phyloP scores from a whole-genome alignment of 2,888 invertebrate genomes.

The Camponotus fellah region DNA sequence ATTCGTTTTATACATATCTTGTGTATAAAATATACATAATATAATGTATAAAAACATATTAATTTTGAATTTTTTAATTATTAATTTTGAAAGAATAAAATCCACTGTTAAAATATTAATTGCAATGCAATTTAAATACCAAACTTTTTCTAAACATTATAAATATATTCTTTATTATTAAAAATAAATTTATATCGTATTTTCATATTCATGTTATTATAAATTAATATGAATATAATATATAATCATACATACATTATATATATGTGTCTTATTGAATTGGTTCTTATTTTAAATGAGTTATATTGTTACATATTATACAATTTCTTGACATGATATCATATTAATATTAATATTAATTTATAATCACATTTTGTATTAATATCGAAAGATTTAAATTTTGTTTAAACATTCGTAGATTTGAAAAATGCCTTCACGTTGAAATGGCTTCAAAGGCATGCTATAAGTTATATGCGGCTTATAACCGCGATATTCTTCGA shows the following conservation, averaged over 20 bases:
- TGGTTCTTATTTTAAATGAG: background rate
- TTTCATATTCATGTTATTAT: background rate
- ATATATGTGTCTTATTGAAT: background rate
- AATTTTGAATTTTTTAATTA: too few species aligned
- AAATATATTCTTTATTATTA: background rate
- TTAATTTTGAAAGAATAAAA: background rate
- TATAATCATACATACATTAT: background rate
- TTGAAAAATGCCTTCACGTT: conserved; percentile 20
- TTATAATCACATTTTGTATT: background rate
- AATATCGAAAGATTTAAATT: conserved; percentile 5
- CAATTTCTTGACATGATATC: background rate
- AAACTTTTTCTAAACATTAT: background rate
- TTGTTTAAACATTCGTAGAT: background rate
- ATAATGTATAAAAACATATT: background rate
- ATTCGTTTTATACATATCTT: background rate
- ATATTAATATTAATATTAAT: background rate
- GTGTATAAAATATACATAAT: background rate
- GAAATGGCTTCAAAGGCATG: conserved; percentile 24
- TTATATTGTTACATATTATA: background rate
- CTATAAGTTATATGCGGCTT: conserved; percentile 16
- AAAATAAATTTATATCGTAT: background rate
- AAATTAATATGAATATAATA: background rate
- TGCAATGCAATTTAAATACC: background rate
- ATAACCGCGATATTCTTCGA: conserved; percentile 56
- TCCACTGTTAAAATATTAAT: background rate